phyloP scores from a whole-genome alignment of 2,113 vertebrate genomes.

The Coptodon rendalli region DNA sequence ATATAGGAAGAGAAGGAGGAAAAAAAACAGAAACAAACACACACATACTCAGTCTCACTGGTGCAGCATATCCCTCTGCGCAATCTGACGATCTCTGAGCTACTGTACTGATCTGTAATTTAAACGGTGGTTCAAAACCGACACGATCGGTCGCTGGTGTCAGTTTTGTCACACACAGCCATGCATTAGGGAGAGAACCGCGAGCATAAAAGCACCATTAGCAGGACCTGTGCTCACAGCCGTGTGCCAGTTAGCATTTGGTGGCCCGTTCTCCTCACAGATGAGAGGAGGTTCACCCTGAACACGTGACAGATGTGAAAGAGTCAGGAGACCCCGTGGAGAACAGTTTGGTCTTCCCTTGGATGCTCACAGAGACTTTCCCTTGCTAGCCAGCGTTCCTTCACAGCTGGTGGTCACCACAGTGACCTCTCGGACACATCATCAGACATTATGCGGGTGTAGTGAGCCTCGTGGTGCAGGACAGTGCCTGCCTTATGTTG shows the following conservation, averaged over 20 bases:
- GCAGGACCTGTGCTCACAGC: background rate
- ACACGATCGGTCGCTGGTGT: background rate
- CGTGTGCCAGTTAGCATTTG: background rate
- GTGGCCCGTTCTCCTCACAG: background rate
- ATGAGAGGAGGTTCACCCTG: background rate
- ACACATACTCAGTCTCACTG: accelerated
- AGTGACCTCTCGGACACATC: accelerated
- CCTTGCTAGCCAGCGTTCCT: background rate
- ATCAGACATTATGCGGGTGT: background rate
- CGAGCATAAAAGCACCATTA: background rate
- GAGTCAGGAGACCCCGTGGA: background rate
- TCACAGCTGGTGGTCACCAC: background rate
- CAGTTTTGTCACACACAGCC: background rate
- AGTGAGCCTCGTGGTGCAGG: accelerated
- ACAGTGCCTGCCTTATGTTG: accelerated
- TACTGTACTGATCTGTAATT: background rate
- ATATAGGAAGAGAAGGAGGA: background rate
- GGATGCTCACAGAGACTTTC: background rate
- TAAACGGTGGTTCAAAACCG: background rate
- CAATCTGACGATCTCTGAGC: background rate
- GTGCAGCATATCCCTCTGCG: background rate
- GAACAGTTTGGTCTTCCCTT: background rate
- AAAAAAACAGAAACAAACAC: accelerated
- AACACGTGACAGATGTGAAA: background rate
- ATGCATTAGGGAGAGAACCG: background rate